Conservation (phyloP, 1,140 invertebrate genomes). For the Zaprionus davidi region DNA sequence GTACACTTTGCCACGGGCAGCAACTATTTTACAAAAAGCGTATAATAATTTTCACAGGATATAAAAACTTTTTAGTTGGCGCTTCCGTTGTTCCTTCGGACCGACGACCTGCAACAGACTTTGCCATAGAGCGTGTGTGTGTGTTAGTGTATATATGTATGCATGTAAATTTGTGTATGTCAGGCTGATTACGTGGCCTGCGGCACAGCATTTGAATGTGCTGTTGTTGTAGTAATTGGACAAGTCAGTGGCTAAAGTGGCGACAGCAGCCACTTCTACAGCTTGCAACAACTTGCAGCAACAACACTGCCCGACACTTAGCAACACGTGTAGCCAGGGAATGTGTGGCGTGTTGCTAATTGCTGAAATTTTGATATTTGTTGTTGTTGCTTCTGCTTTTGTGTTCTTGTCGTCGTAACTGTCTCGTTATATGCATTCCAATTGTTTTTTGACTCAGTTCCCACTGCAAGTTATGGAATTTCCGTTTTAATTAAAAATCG, state of each 20-base stretch:
- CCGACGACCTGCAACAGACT: constrained; percentile 42
- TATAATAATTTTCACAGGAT: constrained; percentile 82
- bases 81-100: constrained; percentile 58
- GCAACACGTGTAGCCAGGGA: constrained; percentile 50
- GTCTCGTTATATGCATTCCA: constrained; percentile 28
- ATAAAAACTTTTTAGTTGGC: constrained; percentile 79
- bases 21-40: constrained; percentile 76
- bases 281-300: neutral
- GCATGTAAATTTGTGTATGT: constrained; percentile 19
- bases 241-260: constrained; percentile 76
- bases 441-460: constrained; percentile 5
- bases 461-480: constrained; percentile 56
- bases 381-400: constrained; percentile 33
- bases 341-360: constrained; percentile 24
- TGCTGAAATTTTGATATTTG: constrained; percentile 72
- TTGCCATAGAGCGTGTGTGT: neutral
- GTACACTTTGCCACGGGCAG: constrained; percentile 50
- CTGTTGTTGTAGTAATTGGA: constrained; percentile 79
- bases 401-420: constrained; percentile 53
- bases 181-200: constrained; percentile 50
- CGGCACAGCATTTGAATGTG: constrained; percentile 75
- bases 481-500: constrained; percentile 67
- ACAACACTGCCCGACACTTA: constrained; percentile 52
- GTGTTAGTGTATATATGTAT: constrained; percentile 38
- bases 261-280: constrained; percentile 51